Conservation (phyloP, 2,113 vertebrate species). For the Ia io region DNA sequence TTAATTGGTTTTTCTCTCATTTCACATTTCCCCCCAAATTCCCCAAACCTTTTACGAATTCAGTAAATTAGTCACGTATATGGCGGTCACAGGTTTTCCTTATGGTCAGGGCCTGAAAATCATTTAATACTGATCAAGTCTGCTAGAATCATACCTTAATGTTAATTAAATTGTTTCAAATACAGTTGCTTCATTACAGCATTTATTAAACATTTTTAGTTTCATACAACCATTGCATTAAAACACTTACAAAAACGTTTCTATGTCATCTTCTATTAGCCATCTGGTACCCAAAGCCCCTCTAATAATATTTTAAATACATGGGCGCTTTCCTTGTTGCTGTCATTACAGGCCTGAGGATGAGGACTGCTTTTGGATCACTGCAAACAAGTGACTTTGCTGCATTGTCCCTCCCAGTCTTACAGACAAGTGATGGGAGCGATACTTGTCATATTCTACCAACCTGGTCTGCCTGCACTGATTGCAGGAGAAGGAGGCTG, state of each 20-base stretch:
- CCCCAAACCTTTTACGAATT: background rate
- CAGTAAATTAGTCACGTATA: background rate
- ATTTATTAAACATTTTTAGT: background rate
- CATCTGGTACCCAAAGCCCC: background rate
- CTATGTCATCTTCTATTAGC: background rate
- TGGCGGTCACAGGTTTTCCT: background rate
- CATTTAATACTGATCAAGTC: background rate
- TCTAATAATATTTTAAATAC: background rate
- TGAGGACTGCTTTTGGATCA: background rate
- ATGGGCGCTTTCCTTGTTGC: background rate
- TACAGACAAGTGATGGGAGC: background rate
- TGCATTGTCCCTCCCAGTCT: background rate
- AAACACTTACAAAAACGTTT: background rate
- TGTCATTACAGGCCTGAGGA: background rate
- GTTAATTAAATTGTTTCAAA: constrained; percentile 3
- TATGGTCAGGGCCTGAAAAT: background rate
- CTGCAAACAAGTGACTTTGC: background rate
- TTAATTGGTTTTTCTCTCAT: background rate
- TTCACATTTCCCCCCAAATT: background rate
- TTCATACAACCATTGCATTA: background rate
- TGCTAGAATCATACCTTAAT: background rate
- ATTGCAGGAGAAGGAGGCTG: background rate
- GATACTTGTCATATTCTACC: background rate
- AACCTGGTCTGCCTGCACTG: background rate
- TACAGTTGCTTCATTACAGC: background rate